Base-by-base conservation (phyloP, 1,140 invertebrate species). In the Pararge aegeria region DNA sequence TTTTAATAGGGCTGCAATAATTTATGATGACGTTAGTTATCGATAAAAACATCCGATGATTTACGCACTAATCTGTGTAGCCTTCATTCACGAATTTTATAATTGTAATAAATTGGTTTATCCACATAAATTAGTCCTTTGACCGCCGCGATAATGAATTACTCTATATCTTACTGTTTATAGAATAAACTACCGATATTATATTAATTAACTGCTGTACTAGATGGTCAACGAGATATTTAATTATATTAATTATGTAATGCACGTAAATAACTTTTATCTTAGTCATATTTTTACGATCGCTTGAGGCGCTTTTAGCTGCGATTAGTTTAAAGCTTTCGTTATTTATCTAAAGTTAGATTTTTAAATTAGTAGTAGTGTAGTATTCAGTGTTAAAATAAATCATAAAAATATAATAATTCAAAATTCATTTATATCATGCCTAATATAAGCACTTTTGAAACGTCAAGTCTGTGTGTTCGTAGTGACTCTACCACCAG, bases 1-100 rank as follows among this genome's bases (percentile, higher is more conserved):
- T 75, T 64, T 74, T 68, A 71, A 74, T 78, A 82, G 77, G 70
- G 77, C 38, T 66, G 75, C 64, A 66, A 61, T 68, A 70, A 70
- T 75, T 64, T 67, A 69, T 67, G 63, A 66, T 48, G 70, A 72
- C 66, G 66, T 68, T 64, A 50, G 61, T 64, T 68, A 64, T 68
- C 66, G 66, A 68, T 68, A 56, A 68, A 68, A 68, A 68, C 27
- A 49, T 13, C 18, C 29, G 56, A 34, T 68, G 66, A 68, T 68
- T 68, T 68, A 68, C 57, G 51, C 49, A 42, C 30, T 68, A 62
- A 62, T 56, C 60, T 62, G 46, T 52, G 38, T 46, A 56, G 50
- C 54, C 49, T 62, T 56, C 48, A 62, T 56, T 56, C 54, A 52
- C 24, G 24, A 49, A 13, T 37, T 52, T 46, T 46, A 46, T 46